Conservation (phyloP, 2,888 invertebrate species). For the Conomelus anceps region DNA sequence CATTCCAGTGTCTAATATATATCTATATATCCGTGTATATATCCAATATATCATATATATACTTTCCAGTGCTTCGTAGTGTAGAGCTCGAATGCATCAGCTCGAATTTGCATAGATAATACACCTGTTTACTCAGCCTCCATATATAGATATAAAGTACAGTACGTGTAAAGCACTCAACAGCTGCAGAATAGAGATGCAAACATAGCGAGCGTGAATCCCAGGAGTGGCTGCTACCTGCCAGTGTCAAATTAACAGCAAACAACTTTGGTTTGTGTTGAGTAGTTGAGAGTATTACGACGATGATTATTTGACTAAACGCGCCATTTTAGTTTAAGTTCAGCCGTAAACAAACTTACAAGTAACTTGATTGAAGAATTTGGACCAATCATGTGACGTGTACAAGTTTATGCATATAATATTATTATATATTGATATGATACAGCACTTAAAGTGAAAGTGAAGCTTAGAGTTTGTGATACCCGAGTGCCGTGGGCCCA, state of each 20-base stretch:
- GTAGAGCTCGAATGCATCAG: background rate
- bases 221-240: background rate
- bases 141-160: background rate
- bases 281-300: background rate
- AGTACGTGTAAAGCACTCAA: background rate
- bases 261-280: background rate
- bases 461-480: too few species aligned
- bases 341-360: background rate
- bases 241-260: background rate
- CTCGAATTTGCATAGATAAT: background rate
- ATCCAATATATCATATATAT: too few species aligned
- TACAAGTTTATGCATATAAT: too few species aligned
- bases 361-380: background rate
- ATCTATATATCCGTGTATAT: too few species aligned
- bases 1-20: too few species aligned
- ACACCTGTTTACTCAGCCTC: background rate
- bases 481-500: too few species aligned
- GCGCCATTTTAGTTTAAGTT: background rate
- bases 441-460: too few species aligned
- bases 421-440: too few species aligned
- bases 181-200: background rate
- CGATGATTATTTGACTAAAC: background rate
- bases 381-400: too few species aligned
- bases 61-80: background rate
- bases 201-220: background rate